Conservation (phyloP, 1,140 invertebrate genomes). For the Drosophila busckii region DNA sequence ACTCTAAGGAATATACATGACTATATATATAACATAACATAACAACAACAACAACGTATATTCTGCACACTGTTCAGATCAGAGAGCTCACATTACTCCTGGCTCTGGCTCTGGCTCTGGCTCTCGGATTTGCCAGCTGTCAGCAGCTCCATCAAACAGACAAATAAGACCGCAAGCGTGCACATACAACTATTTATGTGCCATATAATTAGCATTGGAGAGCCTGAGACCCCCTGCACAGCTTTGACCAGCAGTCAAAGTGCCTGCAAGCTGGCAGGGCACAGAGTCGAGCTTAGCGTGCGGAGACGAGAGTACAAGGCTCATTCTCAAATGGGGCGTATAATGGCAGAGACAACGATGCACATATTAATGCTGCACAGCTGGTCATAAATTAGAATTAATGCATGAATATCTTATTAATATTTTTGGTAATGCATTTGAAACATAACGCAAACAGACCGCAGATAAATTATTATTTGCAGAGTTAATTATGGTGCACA, state of each 20-base stretch:
- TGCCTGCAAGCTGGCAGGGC: slow-evolving; percentile 3
- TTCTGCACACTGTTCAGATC: neutral
- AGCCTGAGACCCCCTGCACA: neutral
- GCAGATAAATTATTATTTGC: slow-evolving; percentile 19
- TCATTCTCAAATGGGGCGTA: slow-evolving; percentile 26
- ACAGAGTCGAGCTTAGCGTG: slow-evolving; percentile 36
- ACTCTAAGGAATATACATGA: too few species aligned
- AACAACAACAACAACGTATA: too few species aligned
- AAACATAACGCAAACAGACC: neutral
- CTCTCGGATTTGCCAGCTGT: slow-evolving; percentile 23
- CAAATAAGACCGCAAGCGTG: slow-evolving; percentile 29
- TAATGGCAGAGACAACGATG: slow-evolving; percentile 7
- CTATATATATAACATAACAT: too few species aligned
- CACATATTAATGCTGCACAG: slow-evolving; percentile 18
- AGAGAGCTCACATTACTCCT: neutral
- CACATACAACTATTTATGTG: slow-evolving; percentile 42
- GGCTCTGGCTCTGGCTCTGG: neutral
- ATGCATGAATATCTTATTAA: slow-evolving; percentile 34
- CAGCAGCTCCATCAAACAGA: slow-evolving; percentile 35
- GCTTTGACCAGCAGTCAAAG: neutral
- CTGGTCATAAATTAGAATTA: slow-evolving; percentile 48
- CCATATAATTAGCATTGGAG: slow-evolving; percentile 33
- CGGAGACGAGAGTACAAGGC: slow-evolving; percentile 16
- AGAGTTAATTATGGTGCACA: slow-evolving; percentile 11
- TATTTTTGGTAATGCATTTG: slow-evolving; percentile 38